These are phyloP conservation scores for Platichthys flesus DNA, from an alignment of 2,113 vertebrate genomes.

Conservation along the genomic window DNA sequence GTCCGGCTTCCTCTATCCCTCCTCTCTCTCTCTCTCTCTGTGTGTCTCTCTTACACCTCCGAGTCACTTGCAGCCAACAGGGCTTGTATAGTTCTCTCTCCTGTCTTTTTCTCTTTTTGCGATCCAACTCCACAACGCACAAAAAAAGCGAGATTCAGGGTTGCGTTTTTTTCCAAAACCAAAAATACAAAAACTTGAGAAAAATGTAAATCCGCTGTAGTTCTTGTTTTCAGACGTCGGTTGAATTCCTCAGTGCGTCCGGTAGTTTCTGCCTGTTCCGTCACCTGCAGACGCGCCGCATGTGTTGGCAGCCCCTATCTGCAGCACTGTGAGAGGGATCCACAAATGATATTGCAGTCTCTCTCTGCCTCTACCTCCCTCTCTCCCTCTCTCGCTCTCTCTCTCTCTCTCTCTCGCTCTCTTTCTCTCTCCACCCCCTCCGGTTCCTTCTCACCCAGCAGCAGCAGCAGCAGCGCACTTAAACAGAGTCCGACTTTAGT, in stretches of 20 bases:
- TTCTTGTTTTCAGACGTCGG: conserved; percentile 27
- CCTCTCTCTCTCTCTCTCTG: conserved; percentile 21
- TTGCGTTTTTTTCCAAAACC: neutral
- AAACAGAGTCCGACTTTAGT: conserved; percentile 88
- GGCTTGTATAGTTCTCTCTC: conserved; percentile 22
- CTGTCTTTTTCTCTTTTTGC: conserved; percentile 45
- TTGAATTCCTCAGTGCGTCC: conserved; percentile 80
- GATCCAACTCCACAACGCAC: conserved; percentile 45
- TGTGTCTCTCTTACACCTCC: neutral
- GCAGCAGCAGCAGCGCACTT: conserved; percentile 70
- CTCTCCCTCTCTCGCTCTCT: conserved; percentile 64
- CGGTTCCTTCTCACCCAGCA: conserved; percentile 70
- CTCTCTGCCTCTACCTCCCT: conserved; percentile 69
- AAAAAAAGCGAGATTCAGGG: neutral
- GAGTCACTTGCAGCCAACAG: conserved; percentile 5
- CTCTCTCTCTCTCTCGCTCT: conserved; percentile 48
- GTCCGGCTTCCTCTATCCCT: conserved; percentile 36
- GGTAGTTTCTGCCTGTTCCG: conserved; percentile 84
- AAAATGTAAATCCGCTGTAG: conserved; percentile 74
- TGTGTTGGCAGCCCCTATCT: conserved; percentile 91
- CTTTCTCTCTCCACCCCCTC: conserved; percentile 63
- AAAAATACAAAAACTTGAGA: neutral
- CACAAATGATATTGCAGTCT: conserved; percentile 97
- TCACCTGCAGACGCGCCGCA: conserved; percentile 94
- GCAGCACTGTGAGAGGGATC: conserved; percentile 93